A percentile compares a stretch with the other conserved stretches of the same genome.
Evolutionary conservation across 1,140 invertebrate genomes (phyloP).

Genomic region (Colletes gigas): DNA sequence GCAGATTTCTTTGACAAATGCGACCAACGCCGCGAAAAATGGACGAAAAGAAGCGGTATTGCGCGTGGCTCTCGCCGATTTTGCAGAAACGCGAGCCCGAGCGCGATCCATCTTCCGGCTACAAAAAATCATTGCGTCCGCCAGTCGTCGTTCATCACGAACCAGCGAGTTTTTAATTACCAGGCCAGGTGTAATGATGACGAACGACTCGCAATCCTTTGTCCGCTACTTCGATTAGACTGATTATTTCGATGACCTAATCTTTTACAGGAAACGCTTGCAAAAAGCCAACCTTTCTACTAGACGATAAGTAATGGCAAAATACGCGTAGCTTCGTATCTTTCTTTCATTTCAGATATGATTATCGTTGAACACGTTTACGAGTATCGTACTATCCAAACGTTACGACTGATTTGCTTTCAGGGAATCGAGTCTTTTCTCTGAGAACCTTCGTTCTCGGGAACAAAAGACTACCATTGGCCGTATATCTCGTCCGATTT

Average conservation of each 20-base stretch:
- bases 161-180: constrained; percentile 54
- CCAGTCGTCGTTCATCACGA: constrained; percentile 48
- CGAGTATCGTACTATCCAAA: no score
- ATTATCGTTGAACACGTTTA: no score
- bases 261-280: not conserved
- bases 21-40: not conserved
- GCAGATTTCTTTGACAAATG: constrained; percentile 28
- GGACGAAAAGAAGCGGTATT: not conserved
- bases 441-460: no score
- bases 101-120: constrained; percentile 14
- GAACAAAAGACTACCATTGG: no score
- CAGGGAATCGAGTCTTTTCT: no score
- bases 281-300: no score
- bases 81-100: not conserved
- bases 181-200: constrained; percentile 48
- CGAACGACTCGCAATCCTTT: constrained; percentile 39
- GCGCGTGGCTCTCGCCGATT: not conserved
- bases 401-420: no score
- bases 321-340: no score
- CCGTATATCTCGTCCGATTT: no score
- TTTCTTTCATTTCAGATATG: no score
- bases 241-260: not conserved
- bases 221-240: not conserved
- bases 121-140: constrained; percentile 39
- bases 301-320: no score